Conservation (phyloP, 2,888 invertebrate species). For the Ctena decussata region DNA sequence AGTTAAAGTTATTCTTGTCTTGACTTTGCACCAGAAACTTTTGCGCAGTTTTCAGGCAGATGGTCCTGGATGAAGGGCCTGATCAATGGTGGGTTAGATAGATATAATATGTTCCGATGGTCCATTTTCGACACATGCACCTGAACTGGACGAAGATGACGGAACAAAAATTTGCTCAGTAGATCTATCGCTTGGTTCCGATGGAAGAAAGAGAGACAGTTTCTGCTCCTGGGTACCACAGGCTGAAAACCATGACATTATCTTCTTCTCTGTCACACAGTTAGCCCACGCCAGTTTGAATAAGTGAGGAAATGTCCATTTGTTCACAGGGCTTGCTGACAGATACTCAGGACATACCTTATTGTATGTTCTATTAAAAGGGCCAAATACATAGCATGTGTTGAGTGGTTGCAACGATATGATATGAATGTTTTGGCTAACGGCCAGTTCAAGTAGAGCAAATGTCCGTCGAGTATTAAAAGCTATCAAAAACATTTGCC, state of each 20-base stretch:
- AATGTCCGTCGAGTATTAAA: neutral
- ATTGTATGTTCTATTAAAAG: constrained; percentile 4
- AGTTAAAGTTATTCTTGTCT: neutral
- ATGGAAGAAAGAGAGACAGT: neutral
- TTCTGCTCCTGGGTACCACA: neutral
- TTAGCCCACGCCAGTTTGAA: neutral
- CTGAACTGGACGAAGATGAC: neutral
- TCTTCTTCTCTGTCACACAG: neutral
- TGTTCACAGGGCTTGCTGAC: constrained; percentile 6
- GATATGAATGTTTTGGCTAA: neutral
- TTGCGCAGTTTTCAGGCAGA: neutral
- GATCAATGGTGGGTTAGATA: neutral
- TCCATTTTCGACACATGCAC: neutral
- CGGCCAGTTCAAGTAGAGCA: constrained; percentile 2
- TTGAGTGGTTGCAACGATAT: constrained; percentile 8
- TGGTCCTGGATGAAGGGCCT: neutral
- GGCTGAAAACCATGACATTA: neutral
- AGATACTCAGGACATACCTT: constrained; percentile 8
- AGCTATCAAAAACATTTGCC: neutral
- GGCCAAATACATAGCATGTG: constrained; percentile 12
- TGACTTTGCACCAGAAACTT: neutral
- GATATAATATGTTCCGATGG: neutral
- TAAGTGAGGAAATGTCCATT: neutral
- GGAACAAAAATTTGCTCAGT: neutral
- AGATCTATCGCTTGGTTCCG: neutral